These are phyloP conservation scores for Calyptomena viridis DNA, from an alignment of 2,113 vertebrate genomes.

Conservation along the genomic window DNA sequence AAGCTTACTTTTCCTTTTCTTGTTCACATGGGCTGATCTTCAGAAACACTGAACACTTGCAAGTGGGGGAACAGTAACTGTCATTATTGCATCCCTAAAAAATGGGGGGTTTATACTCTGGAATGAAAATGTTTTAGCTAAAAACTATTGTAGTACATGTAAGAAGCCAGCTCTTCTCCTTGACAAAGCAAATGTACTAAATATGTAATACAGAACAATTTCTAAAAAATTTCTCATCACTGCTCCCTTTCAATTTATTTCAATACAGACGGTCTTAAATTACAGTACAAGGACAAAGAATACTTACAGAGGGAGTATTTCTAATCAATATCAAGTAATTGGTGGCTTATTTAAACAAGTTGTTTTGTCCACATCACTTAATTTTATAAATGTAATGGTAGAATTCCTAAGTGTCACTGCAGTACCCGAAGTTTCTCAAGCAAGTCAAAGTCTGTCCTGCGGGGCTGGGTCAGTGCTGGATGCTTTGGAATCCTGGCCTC, in stretches of 20 bases:
- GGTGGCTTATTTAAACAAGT: background rate
- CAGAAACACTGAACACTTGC: background rate
- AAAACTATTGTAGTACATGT: background rate
- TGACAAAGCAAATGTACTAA: background rate
- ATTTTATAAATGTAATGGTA: background rate
- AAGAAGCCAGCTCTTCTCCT: background rate
- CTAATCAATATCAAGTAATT: background rate
- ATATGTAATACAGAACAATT: background rate
- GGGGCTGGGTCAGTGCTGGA: background rate
- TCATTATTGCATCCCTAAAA: background rate
- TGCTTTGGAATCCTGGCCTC: background rate
- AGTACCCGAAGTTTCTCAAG: background rate
- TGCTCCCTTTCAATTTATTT: background rate
- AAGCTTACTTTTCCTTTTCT: background rate
- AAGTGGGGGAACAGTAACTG: background rate
- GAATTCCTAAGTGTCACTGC: background rate
- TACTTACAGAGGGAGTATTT: background rate
- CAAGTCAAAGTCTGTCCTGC: background rate
- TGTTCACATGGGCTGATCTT: background rate
- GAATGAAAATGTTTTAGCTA: background rate
- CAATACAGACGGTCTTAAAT: background rate
- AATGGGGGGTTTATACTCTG: background rate
- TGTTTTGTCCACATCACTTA: background rate
- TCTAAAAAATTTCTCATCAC: background rate
- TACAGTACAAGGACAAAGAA: background rate